Percentiles rank a stretch among this genome's conserved stretches.
These are phyloP conservation scores for Hyperoplus immaculatus DNA, from an alignment of 2,797 vertebrate species.

Conservation along the genomic window DNA sequence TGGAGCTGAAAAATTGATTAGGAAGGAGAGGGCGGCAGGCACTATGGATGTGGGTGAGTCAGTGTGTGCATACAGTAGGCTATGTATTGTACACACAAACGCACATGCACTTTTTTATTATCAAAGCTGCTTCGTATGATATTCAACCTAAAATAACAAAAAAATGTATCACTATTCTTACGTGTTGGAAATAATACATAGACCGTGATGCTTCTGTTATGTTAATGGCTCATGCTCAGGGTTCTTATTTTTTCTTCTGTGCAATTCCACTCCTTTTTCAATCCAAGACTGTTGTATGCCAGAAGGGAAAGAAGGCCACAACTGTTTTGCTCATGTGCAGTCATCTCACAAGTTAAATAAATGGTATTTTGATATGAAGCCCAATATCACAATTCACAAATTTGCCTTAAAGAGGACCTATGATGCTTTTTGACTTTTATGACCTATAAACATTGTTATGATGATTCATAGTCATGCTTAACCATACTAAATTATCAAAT, in stretches of 20 bases:
- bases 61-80: background rate
- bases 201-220: no score
- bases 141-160: background rate
- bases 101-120: background rate
- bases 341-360: no score
- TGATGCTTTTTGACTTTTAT: no score
- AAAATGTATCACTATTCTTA: background rate
- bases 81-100: background rate
- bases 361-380: no score
- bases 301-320: background rate
- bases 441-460: no score
- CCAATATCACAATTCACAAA: no score
- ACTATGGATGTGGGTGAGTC: constrained; percentile 34
- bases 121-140: background rate
- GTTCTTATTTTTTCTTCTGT: constrained; percentile 4
- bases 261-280: constrained; percentile 15
- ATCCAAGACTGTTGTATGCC: background rate
- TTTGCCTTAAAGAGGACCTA: no score
- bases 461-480: no score
- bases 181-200: no score
- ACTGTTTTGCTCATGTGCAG: background rate
- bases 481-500: no score
- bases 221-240: no score
- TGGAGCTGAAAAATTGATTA: constrained; percentile 60
- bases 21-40: constrained; percentile 15